A percentile compares a stretch with the other conserved stretches of the same genome.
Conservation (phyloP, 2,113 vertebrate species). For the Meleagris gallopavo region DNA sequence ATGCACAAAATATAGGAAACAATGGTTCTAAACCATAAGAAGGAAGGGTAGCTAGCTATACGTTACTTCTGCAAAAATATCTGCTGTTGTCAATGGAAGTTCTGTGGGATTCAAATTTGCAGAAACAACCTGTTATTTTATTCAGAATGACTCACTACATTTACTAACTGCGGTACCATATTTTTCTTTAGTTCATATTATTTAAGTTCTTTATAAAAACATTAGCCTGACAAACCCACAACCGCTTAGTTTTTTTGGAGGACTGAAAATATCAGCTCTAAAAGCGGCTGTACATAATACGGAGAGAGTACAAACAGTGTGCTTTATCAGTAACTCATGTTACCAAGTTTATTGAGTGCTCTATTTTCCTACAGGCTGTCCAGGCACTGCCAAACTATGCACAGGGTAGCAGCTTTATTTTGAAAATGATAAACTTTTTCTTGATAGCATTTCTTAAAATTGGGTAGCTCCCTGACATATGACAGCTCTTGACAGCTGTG, state of each 20-base stretch:
- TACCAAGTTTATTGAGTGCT: not conserved
- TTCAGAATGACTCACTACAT: constrained; percentile 43
- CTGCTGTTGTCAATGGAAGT: constrained; percentile 1
- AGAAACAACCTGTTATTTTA: constrained; percentile 46
- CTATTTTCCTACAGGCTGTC: not conserved
- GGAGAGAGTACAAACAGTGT: not conserved
- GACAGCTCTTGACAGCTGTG: not conserved
- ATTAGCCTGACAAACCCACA: not conserved
- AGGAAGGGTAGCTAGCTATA: not conserved
- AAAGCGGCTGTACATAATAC: not conserved
- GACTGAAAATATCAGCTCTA: not conserved
- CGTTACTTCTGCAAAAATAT: constrained; percentile 47
- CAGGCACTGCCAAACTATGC: not conserved
- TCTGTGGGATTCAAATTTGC: constrained; percentile 2
- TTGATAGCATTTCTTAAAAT: not conserved
- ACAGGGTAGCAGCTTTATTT: not conserved
- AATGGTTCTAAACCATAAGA: not conserved
- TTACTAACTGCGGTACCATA: not conserved
- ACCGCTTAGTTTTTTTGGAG: fast-evolving
- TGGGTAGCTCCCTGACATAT: not conserved
- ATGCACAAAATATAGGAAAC: not conserved
- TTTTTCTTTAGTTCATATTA: not conserved
- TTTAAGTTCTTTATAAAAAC: constrained; percentile 24
- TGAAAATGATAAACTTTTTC: not conserved
- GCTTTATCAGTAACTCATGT: not conserved